Conservation (phyloP, 2,797 vertebrate genomes). For the Poecile montanus region DNA sequence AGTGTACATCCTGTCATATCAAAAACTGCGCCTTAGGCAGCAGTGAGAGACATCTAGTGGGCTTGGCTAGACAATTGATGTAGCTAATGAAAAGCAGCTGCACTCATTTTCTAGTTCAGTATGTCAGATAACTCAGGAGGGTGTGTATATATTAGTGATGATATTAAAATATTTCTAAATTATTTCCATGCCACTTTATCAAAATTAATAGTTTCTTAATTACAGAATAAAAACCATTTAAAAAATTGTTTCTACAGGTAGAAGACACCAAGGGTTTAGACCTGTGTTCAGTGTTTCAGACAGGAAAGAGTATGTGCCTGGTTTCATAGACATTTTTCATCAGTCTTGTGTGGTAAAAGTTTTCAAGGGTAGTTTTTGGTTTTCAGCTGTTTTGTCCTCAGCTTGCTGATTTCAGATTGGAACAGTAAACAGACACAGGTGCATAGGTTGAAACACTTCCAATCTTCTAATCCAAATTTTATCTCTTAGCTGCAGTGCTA, state of each 20-base stretch:
- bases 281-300: neutral
- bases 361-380: neutral
- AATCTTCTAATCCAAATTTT: neutral
- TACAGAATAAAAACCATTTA: neutral
- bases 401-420: neutral
- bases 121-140: neutral
- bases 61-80: neutral
- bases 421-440: neutral
- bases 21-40: neutral
- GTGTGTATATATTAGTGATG: neutral
- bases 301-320: neutral
- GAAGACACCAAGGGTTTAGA: neutral
- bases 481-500: neutral
- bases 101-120: neutral
- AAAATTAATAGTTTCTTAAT: neutral
- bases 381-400: neutral
- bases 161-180: neutral
- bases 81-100: neutral
- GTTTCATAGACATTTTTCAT: neutral
- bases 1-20: neutral
- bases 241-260: neutral
- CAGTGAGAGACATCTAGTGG: constrained; percentile 27
- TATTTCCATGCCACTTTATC: neutral
- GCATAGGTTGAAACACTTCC: neutral
- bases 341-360: neutral